Evolutionary conservation across 2,797 vertebrate genomes (phyloP).

Genomic region (Hafferia zeledoni): DNA sequence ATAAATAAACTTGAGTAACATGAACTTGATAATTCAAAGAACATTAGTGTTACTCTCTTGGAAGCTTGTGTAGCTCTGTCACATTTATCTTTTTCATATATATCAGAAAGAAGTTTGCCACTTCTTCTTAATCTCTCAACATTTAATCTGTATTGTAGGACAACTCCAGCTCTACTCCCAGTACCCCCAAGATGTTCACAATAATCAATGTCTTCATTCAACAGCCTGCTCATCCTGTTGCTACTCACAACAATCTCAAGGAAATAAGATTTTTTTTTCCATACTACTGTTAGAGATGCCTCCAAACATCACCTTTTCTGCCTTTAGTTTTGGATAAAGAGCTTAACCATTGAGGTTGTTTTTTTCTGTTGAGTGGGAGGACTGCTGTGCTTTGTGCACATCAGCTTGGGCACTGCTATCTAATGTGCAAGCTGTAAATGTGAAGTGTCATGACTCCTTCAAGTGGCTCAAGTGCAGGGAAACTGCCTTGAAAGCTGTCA

Average conservation of each 20-base stretch:
- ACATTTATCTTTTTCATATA: not conserved
- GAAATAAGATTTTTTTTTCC: not conserved
- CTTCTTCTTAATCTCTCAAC: not conserved
- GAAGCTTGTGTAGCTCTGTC: not conserved
- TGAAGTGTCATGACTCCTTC: constrained; percentile 13
- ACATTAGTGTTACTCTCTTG: not conserved
- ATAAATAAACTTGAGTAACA: not conserved
- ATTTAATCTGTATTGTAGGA: not conserved
- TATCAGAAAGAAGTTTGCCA: not conserved
- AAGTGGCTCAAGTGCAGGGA: not conserved
- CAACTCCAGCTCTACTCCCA: not conserved
- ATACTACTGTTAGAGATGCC: not conserved
- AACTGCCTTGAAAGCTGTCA: constrained; percentile 54
- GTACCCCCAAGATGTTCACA: not conserved
- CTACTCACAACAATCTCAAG: not conserved
- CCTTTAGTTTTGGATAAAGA: not conserved
- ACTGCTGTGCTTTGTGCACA: not conserved
- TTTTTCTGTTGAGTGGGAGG: not conserved
- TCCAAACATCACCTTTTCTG: not conserved
- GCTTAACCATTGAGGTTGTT: not conserved
- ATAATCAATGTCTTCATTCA: not conserved
- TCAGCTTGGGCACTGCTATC: not conserved
- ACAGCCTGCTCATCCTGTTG: not conserved
- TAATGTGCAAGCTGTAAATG: not conserved
- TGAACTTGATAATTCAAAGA: not conserved